Conservation (phyloP, 2,797 vertebrate genomes). For the Syndactyla subalaris region DNA sequence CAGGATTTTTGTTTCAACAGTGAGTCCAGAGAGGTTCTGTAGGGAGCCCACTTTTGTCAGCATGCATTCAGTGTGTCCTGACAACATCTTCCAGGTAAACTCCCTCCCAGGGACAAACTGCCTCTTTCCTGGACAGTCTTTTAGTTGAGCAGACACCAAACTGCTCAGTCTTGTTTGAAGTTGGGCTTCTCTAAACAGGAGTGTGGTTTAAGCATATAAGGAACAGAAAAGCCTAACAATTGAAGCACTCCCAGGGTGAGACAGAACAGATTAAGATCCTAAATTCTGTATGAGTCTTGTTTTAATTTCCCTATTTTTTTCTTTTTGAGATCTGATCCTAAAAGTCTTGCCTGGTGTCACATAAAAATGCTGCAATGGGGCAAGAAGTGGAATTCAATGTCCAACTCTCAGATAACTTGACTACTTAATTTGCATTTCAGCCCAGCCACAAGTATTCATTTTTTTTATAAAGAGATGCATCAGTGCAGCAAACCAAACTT, state of each 20-base stretch:
- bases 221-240: not conserved
- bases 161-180: not conserved
- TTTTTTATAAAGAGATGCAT: not conserved
- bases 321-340: not conserved
- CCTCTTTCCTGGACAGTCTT: accelerated
- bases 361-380: not conserved
- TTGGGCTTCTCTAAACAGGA: not conserved
- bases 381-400: not conserved
- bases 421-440: not conserved
- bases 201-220: not conserved
- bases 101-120: accelerated
- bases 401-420: not conserved
- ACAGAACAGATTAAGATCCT: not conserved
- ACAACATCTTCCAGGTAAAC: not conserved
- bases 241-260: not conserved
- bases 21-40: not conserved
- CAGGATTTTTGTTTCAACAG: accelerated
- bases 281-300: not conserved
- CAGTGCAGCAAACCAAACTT: conserved; percentile 8
- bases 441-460: not conserved
- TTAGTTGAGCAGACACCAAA: not conserved
- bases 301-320: not conserved
- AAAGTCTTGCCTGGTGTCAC: not conserved
- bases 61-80: not conserved
- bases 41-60: not conserved